A percentile compares a stretch with the other conserved stretches of the same genome.
phyloP scores from a whole-genome alignment of 2,888 invertebrate genomes.

The Auanema sp. region DNA sequence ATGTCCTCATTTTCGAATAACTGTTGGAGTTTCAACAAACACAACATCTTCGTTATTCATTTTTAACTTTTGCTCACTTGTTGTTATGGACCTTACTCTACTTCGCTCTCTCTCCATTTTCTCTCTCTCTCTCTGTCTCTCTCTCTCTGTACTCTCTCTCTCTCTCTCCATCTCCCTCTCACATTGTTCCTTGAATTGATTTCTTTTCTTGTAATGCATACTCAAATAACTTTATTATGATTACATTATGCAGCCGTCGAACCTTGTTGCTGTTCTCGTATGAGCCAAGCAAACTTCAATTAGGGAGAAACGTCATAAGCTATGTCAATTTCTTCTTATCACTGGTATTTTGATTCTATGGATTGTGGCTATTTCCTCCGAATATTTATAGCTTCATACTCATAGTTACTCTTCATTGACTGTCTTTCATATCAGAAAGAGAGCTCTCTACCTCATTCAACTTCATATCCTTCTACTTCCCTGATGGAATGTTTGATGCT shows the following conservation, averaged over 20 bases:
- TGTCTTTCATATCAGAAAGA: too few relatives aligned
- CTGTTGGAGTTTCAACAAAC: too few relatives aligned
- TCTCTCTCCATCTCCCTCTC: constrained; percentile 2
- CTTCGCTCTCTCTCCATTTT: neutral
- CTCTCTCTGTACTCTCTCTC: neutral
- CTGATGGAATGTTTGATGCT: too few relatives aligned
- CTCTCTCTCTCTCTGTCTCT: neutral
- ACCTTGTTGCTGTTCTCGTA: neutral
- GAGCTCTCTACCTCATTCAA: too few relatives aligned
- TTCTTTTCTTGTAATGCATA: neutral
- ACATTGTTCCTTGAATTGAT: neutral
- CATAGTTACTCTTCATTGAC: too few relatives aligned
- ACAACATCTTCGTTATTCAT: too few relatives aligned
- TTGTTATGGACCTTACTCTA: neutral
- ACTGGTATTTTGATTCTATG: too few relatives aligned
- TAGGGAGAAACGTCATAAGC: neutral
- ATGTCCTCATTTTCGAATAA: too few relatives aligned
- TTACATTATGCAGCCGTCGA: neutral
- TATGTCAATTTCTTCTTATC: neutral
- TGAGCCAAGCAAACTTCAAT: neutral
- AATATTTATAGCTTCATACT: too few relatives aligned
- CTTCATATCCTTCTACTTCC: too few relatives aligned
- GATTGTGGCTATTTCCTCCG: too few relatives aligned
- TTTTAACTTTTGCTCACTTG: too few relatives aligned
- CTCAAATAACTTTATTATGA: neutral